Evolutionary conservation across 1,140 invertebrate species (phyloP), one percentile per base, ranked within the genome.

Genomic region (Bombus terrestris): DNA sequence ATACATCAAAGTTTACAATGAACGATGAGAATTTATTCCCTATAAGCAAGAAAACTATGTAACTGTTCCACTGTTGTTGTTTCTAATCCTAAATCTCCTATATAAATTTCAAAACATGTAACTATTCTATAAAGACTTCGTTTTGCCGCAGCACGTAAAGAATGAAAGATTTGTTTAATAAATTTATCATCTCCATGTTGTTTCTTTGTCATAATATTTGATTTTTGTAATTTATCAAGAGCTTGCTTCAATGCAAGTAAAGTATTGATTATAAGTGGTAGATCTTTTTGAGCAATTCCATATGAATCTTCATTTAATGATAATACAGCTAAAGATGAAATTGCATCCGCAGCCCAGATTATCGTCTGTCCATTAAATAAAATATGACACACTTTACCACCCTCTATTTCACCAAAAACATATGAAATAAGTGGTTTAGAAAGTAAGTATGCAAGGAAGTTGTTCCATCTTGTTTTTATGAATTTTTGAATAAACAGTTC

Each of bases 241-340:
- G 96, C 96, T 62, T 96, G 95, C 88, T 98, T 98, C 1, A 98
- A 94, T 69, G 95, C 95, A 9, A 98, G 91, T 3, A 98, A 89
- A 13, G 96, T 91, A 69, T 96, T 96, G 62, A 98, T 96, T n/a
- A 98, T 96, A 35, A 93, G 90, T 18, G 97, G 94, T 43, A 98
- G 93, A 94, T 98, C 97, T 93, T 97, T 97, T 91, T 98, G 98
- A 9, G 97, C 97, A 72, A 98, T 96, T 68, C 98, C 98, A 95
- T 97, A 98, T 81, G 95, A 96, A 94, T 98, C 98, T 95, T 98
- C 97, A 15, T 89, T 96, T 8, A 98, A 92, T 0, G 98, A 98
- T 59, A 96, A 94, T 4, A 96, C 96, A 53, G 96, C 96, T 32
- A 98, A 93, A 47, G 96, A 95, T 0, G 97, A 96, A 69, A 98